Evolutionary conservation across 2,888 invertebrate genomes (phyloP).

Genomic region (Megamerina dolium): DNA sequence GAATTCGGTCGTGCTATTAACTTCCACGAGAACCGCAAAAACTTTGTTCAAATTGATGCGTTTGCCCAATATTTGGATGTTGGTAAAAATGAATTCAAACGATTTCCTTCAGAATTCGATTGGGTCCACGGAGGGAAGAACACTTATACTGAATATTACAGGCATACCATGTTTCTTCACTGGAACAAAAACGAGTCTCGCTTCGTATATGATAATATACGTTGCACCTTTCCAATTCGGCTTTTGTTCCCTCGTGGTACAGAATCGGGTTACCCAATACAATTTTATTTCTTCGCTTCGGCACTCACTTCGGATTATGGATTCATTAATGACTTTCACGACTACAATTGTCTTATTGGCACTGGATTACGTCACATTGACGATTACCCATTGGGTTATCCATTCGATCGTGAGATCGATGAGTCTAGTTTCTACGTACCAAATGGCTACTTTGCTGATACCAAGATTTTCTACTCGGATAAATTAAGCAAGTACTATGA

Average conservation of each 20-base stretch:
- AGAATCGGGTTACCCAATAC: slow-evolving; percentile 56
- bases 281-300: slow-evolving; percentile 56
- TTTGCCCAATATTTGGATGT: slow-evolving; percentile 55
- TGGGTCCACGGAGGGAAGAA: slow-evolving; percentile 55
- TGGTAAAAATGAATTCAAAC: slow-evolving; percentile 46
- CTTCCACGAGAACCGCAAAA: slow-evolving; percentile 54
- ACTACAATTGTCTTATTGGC: slow-evolving; percentile 51
- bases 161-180: slow-evolving; percentile 49
- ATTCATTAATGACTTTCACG: slow-evolving; percentile 47
- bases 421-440: slow-evolving; percentile 54
- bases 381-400: slow-evolving; percentile 61
- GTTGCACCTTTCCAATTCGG: slow-evolving; percentile 57
- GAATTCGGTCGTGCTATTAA: slow-evolving; percentile 49
- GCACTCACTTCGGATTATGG: slow-evolving; percentile 42
- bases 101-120: slow-evolving; percentile 29
- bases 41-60: slow-evolving; percentile 60
- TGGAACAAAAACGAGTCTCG: slow-evolving; percentile 48
- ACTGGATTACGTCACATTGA: slow-evolving; percentile 54
- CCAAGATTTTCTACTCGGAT: slow-evolving; percentile 33
- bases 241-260: slow-evolving; percentile 59
- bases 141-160: slow-evolving; percentile 46
- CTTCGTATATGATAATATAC: slow-evolving; percentile 48
- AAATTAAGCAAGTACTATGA: slow-evolving; percentile 23
- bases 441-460: slow-evolving; percentile 59
- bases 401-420: slow-evolving; percentile 62